Conservation (phyloP, 37 sponge, comb jelly and placozoan species). For the Beroe ovata region DNA sequence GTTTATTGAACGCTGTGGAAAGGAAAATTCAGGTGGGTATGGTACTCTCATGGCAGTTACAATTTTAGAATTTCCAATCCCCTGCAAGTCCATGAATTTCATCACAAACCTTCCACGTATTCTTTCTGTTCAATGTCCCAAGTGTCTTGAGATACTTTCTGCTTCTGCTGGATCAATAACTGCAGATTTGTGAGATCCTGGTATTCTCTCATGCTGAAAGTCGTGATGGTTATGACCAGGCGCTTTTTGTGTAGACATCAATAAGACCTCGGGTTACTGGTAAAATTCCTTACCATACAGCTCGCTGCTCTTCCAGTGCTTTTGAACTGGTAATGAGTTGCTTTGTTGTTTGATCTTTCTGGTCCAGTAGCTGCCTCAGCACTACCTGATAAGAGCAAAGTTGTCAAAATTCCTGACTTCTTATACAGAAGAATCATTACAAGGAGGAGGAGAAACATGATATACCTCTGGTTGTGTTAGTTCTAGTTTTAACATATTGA, state of each 20-base stretch:
- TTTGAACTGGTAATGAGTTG: neutral
- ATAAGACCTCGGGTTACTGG: too few relatives aligned
- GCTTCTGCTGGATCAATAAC: constrained; percentile 25
- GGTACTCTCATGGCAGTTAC: too few relatives aligned
- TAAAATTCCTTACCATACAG: constrained; percentile 31
- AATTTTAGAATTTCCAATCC: too few relatives aligned
- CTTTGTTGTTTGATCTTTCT: constrained; percentile 61
- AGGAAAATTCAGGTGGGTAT: too few relatives aligned
- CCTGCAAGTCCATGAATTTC: too few relatives aligned
- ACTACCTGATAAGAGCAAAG: too few relatives aligned
- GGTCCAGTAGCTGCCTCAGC: constrained; percentile 23
- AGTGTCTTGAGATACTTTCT: constrained; percentile 2
- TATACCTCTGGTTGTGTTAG: constrained; percentile 55
- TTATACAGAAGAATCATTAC: too few relatives aligned
- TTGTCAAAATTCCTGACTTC: too few relatives aligned
- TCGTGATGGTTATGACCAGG: too few relatives aligned
- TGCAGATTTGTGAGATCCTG: constrained; percentile 53
- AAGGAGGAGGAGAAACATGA: too few relatives aligned
- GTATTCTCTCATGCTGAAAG: constrained; percentile 37
- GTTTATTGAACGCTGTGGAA: constrained; percentile 62
- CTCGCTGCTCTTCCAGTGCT: neutral
- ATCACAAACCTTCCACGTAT: constrained; percentile 60
- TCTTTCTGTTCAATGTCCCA: constrained; percentile 64
- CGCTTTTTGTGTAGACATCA: too few relatives aligned
- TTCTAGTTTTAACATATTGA: constrained; percentile 30